Base-by-base conservation (phyloP, 1,140 invertebrate species). In the Brachionus calyciflorus region DNA sequence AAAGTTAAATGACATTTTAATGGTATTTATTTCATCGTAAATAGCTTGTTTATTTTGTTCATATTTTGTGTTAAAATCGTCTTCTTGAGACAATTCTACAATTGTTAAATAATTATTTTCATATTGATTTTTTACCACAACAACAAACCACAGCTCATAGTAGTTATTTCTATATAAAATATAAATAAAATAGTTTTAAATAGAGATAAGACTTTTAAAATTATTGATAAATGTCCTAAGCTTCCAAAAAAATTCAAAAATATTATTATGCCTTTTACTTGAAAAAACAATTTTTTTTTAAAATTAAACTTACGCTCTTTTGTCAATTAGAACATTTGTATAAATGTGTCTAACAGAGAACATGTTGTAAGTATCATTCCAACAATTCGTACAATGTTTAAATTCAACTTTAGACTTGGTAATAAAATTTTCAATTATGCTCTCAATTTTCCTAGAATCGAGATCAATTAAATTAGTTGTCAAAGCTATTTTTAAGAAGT, bases 1-100 rank as follows among this genome's bases (percentile, higher is more conserved):
- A 60, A 33, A 33, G 17, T 60, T 60, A 19, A 33, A 60, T 30
- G 55, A 60, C 10, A 60, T 60, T 37, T 26, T 26, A 26, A 60
- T 33, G 0, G 55, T 33, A 19, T 37, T 60, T 14, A 60, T 17
- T 3, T 33, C 21, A 17, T 60, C 37, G 17, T 37, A 60, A 1
- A 60, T n/a, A 60, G 26, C 26, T 60, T 60, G 55, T 33, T 41
- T 60, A n/a, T 60, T 60, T 33, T 19, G 30, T 33, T 60, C 33
- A 21, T 12, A 9, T 60, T 60, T 60, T 7, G 9, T 60, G 3
- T 19, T 37, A 7, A 60, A 60, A 19, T 60, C 55, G n/a, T 17
- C 19, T 37, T 60, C 55, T 60, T 60, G 12, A 19, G 2, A 12
- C 9, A 60, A 37, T 10, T 4, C 30, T 7, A 60, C 55, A 17